Base-by-base conservation (phyloP, 37 sponge, comb jelly and placozoan species). In the Spongilla lacustris region DNA sequence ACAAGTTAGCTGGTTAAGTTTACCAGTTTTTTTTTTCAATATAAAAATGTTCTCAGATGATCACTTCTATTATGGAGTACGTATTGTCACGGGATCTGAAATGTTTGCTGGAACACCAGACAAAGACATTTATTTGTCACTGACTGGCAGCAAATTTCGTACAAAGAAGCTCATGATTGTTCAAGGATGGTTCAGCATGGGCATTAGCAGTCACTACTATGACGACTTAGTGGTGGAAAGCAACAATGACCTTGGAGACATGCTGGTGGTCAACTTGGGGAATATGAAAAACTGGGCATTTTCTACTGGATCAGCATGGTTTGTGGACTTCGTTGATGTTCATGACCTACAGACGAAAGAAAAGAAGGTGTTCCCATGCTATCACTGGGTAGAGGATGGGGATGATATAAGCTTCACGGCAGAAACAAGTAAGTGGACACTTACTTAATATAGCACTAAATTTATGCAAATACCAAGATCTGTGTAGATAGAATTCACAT, bases 341-440 rank as follows among this genome's bases (percentile, higher is more conserved):
- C 22, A 68, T 23, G 50, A 76, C 50, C n/a, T 75, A 58, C 74
- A 71, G 4, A 28, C 24, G 2, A 24, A 67, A 36, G 32, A 22
- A 21, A 21, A 72, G 50, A 58, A 70, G 66, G 72, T 23, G 22
- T 82, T 81, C 33, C 77, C 88, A 32, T 88, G 83, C 77, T 82
- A 82, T 67, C 82, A 81, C 41, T 88, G 88, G 83, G 75, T 81
- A 29, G 82, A 83, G 37, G 76, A 75, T 19, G 69, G 69, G 9
- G 27, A 23, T 10, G 28, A 14, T 49, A 34, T 87, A 32, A 24
- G 5, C 32, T 36, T 35, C 50, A 79, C 86, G 32, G 79, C 11
- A 30, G 19, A 38, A 87, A 46, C 46, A 46, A 8, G 46, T 46
- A 8, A 4, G 46, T 46, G 8, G 38, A 35, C 68, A n/a, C n/a